Base-by-base conservation (phyloP, 2,113 vertebrate genomes). In the Genyomyrus donnyi region DNA sequence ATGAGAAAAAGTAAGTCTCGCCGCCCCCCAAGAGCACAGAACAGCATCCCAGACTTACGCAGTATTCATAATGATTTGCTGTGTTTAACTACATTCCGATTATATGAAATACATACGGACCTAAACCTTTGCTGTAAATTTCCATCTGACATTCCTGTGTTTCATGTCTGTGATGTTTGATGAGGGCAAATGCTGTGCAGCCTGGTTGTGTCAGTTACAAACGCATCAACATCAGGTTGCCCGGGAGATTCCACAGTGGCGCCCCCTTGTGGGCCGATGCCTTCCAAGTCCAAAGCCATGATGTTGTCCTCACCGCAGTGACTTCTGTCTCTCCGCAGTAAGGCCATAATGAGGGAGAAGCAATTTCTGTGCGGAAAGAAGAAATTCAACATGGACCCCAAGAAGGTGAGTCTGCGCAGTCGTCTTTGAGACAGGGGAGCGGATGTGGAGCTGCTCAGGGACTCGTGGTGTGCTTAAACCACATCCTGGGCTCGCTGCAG, bases 321-420 rank as follows among this genome's bases (percentile, higher is more conserved):
- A 8, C 31, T 66, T 21, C 87, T 45, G 31, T 89, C 85, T 58
- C 27, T 89, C 93, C 91, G 21, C 92, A 97, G 97, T 91, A 97
- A 97, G 93, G 92, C 93, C 49, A 90, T 92, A 5, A 91, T 96
- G 90, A 97, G 90, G 91, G 96, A 96, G 90, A 96, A 96, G 90
- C 93, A 94, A 88, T 95, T 98, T 45, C 93, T 95, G 11, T 89
- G 94, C 0, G 98, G 98, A 13, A 95, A 96, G 90, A 99, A 99
- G 95, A 99, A 98, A 92, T 99, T 99, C 93, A 99, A 99, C 93
- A 97, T 98, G 97, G 96, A 98, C 88, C 97, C 97, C 7, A 91
- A 93, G 91, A 97, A 96, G 95, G 97, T 98, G 92, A 91, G 94
- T 52, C n/a, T 87, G 87, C 15, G 6, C 13, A 42, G 31, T 77